Evolutionary conservation across 2,888 invertebrate species (phyloP).

Genomic region (Ichneumoninae sp.): DNA sequence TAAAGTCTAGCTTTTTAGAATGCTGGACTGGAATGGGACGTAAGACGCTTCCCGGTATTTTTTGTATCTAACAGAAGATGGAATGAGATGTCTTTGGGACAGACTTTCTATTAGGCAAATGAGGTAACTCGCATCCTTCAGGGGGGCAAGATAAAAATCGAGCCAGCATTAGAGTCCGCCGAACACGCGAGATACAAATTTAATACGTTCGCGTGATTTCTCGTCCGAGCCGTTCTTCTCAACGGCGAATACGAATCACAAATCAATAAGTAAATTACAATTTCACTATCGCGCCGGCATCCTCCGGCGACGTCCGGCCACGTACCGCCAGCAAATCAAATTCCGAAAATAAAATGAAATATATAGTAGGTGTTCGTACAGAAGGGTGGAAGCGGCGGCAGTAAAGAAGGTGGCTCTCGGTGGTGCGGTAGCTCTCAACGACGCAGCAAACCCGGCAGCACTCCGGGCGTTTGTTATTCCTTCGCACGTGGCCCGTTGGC

Average conservation of each 20-base stretch:
- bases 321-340: neutral
- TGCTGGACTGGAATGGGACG: neutral
- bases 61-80: neutral
- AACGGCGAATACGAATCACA: neutral
- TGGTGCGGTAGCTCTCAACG: constrained; percentile 1
- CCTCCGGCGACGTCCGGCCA: neutral
- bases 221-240: neutral
- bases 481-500: constrained; percentile 56
- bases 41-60: neutral
- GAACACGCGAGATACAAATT: neutral
- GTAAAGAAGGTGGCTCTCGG: constrained; percentile 31
- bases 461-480: constrained; percentile 60
- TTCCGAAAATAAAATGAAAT: constrained; percentile 11
- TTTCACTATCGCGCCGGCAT: neutral
- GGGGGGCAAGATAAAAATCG: neutral
- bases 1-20: neutral
- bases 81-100: neutral
- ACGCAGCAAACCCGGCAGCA: constrained; percentile 26
- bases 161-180: neutral
- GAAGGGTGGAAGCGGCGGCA: constrained; percentile 11
- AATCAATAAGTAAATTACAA: constrained; percentile 3
- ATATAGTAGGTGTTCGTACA: neutral
- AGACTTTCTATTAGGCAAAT: neutral
- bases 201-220: neutral
- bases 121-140: neutral